A percentile compares a stretch with the other conserved stretches of the same genome.
Conservation (phyloP, 2,113 vertebrate genomes). For the Carlito syrichta region DNA sequence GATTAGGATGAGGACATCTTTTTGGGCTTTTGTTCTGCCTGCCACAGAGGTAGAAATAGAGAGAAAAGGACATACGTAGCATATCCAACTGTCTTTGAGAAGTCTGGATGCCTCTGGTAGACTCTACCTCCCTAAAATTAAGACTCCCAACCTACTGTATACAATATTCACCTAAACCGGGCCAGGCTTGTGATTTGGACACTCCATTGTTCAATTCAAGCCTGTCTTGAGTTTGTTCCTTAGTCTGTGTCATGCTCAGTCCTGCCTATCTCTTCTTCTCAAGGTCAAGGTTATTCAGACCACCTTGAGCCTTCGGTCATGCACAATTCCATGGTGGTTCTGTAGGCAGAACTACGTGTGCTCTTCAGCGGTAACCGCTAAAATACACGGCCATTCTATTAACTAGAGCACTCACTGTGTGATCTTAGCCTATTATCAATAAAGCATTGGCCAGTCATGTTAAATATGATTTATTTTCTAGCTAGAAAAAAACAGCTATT, state of each 20-base stretch:
- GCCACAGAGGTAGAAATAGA: not conserved
- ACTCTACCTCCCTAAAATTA: not conserved
- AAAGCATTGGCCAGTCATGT: not conserved
- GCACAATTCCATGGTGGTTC: not conserved
- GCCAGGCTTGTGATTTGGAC: not conserved
- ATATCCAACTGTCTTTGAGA: not conserved
- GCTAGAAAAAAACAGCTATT: not conserved
- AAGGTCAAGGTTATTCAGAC: not conserved
- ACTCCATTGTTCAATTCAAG: not conserved
- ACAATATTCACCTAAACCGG: not conserved
- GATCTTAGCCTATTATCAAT: not conserved
- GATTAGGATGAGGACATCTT: not conserved
- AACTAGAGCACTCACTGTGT: not conserved
- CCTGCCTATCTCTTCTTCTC: not conserved
- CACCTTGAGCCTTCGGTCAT: not conserved
- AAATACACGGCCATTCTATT: not conserved
- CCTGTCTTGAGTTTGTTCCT: not conserved
- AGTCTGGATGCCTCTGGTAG: not conserved
- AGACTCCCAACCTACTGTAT: not conserved
- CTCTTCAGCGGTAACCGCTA: not conserved
- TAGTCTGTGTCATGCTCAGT: not conserved
- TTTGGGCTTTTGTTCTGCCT: not conserved
- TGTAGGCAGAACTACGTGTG: not conserved
- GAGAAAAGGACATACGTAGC: not conserved
- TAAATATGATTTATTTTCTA: slow-evolving; percentile 22